Conservation (phyloP, 2,888 invertebrate genomes). For the Caenorhabditis afra region DNA sequence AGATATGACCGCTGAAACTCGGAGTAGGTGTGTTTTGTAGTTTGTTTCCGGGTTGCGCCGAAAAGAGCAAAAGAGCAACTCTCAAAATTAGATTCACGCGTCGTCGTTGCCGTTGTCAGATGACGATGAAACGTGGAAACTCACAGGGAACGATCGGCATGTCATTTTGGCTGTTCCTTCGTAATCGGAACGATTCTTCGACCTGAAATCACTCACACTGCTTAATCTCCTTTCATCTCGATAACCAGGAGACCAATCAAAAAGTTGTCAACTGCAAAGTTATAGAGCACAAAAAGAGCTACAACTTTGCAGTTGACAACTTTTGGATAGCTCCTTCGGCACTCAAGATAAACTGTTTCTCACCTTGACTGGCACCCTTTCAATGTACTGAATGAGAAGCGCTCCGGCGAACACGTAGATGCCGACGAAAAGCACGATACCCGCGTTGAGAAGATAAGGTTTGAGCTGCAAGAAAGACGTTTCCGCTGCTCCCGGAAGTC, state of each 20-base stretch:
- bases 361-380: constrained; percentile 42
- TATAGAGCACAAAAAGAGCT: too few relatives aligned
- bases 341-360: background rate
- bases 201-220: too few relatives aligned
- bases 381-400: constrained; percentile 63
- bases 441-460: constrained; percentile 70
- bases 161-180: constrained; percentile 34
- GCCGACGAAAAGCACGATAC: constrained; percentile 67
- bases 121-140: background rate
- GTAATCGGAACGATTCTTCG: constrained; percentile 50
- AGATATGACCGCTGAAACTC: too few relatives aligned
- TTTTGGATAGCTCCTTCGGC: constrained; percentile 14
- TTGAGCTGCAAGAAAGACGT: constrained; percentile 60
- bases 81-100: too few relatives aligned
- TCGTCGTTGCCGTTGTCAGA: too few relatives aligned
- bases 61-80: constrained; percentile 6
- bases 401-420: constrained; percentile 70
- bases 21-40: constrained; percentile 28
- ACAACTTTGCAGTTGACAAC: too few relatives aligned
- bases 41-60: constrained; percentile 29
- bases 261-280: too few relatives aligned
- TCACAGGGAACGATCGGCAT: constrained; percentile 50
- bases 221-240: too few relatives aligned
- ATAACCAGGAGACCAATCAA: too few relatives aligned
- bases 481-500: background rate